phyloP scores from a whole-genome alignment of 2,797 vertebrate genomes.

The Cynopterus sphinx region DNA sequence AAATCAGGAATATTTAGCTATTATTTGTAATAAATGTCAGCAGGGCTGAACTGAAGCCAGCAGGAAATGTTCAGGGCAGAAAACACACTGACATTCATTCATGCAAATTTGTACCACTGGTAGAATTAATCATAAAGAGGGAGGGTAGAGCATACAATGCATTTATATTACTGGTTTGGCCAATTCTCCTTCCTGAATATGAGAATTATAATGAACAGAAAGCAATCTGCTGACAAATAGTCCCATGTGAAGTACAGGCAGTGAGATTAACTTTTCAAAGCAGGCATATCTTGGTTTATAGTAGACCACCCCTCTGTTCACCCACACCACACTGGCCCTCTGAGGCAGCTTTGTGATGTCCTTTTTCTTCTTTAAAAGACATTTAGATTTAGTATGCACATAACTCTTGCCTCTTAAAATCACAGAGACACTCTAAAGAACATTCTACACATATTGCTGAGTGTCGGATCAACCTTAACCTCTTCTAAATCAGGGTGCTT shows the following conservation, averaged over 20 bases:
- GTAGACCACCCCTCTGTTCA: not conserved
- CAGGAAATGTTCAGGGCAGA: slow-evolving; percentile 86
- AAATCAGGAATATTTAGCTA: slow-evolving; percentile 89
- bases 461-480: not conserved
- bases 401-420: slow-evolving; percentile 34
- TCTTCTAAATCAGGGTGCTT: not conserved
- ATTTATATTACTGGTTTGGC: slow-evolving; percentile 82
- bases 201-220: slow-evolving; percentile 74
- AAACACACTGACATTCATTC: slow-evolving; percentile 89
- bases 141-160: slow-evolving; percentile 75
- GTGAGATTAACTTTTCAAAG: slow-evolving; percentile 71
- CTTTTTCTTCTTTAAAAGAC: slow-evolving; percentile 43
- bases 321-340: not conserved
- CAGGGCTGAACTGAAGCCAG: slow-evolving; percentile 85
- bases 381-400: not conserved
- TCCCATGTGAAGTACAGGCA: slow-evolving; percentile 62
- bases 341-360: not conserved
- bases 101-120: slow-evolving; percentile 86
- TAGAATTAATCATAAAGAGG: slow-evolving; percentile 85
- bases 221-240: slow-evolving; percentile 75
- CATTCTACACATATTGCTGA: not conserved
- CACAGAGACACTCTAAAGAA: not conserved
- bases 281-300: slow-evolving; percentile 31
- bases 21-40: slow-evolving; percentile 91
- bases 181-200: slow-evolving; percentile 78